These are phyloP conservation scores for Ephydatia muelleri DNA, from an alignment of 37 sponge, comb jelly and placozoan species.

Conservation along the genomic window DNA sequence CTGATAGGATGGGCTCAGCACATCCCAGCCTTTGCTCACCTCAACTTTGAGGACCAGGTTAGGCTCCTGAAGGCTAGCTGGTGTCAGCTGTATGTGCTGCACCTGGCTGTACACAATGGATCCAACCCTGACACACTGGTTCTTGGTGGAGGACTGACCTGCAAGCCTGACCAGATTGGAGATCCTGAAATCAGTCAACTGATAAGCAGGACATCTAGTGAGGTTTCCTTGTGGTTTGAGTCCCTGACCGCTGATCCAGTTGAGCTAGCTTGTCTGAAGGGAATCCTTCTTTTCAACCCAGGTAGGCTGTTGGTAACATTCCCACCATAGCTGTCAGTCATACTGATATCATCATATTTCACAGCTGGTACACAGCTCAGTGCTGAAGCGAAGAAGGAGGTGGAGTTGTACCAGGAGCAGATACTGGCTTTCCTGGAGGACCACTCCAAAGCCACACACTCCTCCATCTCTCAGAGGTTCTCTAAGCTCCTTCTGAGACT, in stretches of 20 bases:
- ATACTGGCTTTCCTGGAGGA: conserved; percentile 17
- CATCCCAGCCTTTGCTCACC: conserved; percentile 40
- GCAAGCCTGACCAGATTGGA: background rate
- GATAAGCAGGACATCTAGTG: conserved; percentile 32
- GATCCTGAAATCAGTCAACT: conserved; percentile 27
- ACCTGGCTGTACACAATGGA: conserved; percentile 9
- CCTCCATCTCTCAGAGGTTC: conserved; percentile 22
- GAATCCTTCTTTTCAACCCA: conserved; percentile 60
- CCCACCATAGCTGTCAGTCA: too few relatives aligned
- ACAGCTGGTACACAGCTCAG: background rate
- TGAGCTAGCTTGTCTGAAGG: conserved; percentile 61
- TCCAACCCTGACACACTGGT: conserved; percentile 2
- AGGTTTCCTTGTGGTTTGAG: conserved; percentile 43
- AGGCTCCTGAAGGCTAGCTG: conserved; percentile 36
- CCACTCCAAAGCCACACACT: background rate
- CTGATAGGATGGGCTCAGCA: too few relatives aligned
- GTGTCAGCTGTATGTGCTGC: conserved; percentile 22
- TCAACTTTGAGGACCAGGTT: conserved; percentile 62
- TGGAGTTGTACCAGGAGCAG: conserved; percentile 14
- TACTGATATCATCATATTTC: too few relatives aligned
- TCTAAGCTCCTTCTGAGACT: conserved; percentile 39
- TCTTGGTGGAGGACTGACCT: too few relatives aligned
- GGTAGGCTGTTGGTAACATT: conserved; percentile 30
- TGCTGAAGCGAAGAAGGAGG: background rate
- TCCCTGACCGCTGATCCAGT: conserved; percentile 36